phyloP scores from a whole-genome alignment of 2,888 invertebrate genomes.

The Noctuana brunneofusca region DNA sequence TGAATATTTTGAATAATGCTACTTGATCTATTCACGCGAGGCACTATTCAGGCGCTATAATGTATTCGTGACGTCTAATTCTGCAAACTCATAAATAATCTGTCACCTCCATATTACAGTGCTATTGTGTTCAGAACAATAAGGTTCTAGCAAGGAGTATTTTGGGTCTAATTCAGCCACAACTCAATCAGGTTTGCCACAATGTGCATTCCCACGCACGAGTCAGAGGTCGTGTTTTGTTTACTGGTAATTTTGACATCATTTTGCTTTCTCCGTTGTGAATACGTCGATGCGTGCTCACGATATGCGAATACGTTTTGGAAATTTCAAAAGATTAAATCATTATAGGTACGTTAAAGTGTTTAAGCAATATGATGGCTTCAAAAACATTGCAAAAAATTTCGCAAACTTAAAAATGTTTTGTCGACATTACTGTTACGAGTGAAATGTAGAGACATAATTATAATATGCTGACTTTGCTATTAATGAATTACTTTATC shows the following conservation, averaged over 20 bases:
- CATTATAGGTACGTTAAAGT: not conserved
- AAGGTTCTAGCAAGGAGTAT: conserved; percentile 30
- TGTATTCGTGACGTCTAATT: conserved; percentile 44
- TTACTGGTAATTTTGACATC: conserved; percentile 35
- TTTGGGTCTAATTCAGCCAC: conserved; percentile 28
- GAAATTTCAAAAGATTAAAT: conserved; percentile 28
- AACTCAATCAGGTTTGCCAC: conserved; percentile 32
- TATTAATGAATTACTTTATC: not conserved
- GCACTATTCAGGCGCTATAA: conserved; percentile 43
- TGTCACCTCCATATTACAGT: conserved; percentile 46
- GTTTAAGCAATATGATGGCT: conserved; percentile 16
- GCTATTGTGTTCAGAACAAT: conserved; percentile 45
- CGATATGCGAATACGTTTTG: conserved; percentile 23
- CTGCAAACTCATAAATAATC: conserved; percentile 46
- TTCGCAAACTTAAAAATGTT: conserved; percentile 18
- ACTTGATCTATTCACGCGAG: conserved; percentile 40
- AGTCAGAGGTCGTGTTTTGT: conserved; percentile 34
- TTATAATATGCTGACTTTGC: not conserved
- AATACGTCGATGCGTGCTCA: conserved; percentile 34
- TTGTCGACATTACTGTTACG: not conserved
- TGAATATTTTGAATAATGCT: conserved; percentile 34
- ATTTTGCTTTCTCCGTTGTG: conserved; percentile 32
- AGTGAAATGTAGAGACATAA: not conserved
- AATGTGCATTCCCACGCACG: conserved; percentile 34
- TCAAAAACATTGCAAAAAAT: conserved; percentile 15